phyloP scores from a whole-genome alignment of 2,797 vertebrate genomes.

The Acanthurus tractus region DNA sequence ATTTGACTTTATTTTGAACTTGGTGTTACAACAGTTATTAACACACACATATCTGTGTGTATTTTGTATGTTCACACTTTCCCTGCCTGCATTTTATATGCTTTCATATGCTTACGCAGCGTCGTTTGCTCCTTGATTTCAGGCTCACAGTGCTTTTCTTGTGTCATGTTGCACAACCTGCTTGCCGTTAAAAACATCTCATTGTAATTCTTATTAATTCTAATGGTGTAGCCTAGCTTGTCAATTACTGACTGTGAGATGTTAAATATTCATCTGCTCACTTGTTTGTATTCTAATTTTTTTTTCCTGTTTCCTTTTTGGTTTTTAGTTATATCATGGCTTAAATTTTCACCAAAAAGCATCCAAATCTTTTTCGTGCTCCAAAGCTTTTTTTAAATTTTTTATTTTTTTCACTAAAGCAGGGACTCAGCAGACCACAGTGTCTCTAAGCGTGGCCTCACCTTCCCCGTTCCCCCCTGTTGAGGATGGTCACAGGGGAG shows the following conservation, averaged over 20 bases:
- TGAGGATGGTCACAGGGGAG: slow-evolving; percentile 71
- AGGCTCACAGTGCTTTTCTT: background rate
- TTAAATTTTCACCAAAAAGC: slow-evolving; percentile 12
- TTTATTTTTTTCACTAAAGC: slow-evolving; percentile 3
- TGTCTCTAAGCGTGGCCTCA: slow-evolving; percentile 62
- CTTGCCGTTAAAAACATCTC: slow-evolving; percentile 20
- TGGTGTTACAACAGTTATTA: background rate
- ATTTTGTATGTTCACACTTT: background rate
- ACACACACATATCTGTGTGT: background rate
- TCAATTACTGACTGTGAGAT: slow-evolving; percentile 26
- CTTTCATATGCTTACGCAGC: background rate
- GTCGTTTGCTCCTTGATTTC: slow-evolving; percentile 2
- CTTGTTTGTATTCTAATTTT: slow-evolving; percentile 8
- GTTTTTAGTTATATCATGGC: background rate
- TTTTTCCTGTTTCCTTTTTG: background rate
- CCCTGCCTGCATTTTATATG: background rate
- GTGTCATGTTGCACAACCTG: slow-evolving; percentile 25
- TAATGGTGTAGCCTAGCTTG: slow-evolving; percentile 17
- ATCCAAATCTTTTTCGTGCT: background rate
- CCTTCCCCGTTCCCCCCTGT: slow-evolving; percentile 66
- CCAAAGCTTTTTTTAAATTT: background rate
- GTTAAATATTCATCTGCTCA: slow-evolving; percentile 22
- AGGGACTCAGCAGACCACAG: slow-evolving; percentile 31
- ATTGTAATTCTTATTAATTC: slow-evolving; percentile 41
- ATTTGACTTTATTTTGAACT: slow-evolving; percentile 23